These are phyloP conservation scores for Lasioglossum villosulum DNA, from an alignment of 2,888 invertebrate species.

Conservation along the genomic window DNA sequence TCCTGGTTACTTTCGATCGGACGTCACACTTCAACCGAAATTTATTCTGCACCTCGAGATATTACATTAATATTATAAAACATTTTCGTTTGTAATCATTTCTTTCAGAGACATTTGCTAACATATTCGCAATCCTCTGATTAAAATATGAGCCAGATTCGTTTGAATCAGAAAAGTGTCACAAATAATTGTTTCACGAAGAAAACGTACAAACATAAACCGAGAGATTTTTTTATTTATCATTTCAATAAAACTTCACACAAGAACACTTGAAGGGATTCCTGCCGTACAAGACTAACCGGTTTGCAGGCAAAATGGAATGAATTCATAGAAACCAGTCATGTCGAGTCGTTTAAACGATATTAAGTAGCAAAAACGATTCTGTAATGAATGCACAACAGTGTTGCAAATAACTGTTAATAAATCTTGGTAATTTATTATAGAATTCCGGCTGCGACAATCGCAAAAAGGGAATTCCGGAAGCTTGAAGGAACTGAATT, in stretches of 20 bases:
- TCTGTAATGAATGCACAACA: not conserved
- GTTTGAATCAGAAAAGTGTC: not conserved
- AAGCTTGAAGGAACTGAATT: not conserved
- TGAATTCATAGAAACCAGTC: not conserved
- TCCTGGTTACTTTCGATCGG: constrained; percentile 52
- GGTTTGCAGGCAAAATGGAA: not conserved
- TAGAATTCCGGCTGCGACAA: not conserved
- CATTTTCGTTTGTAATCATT: not conserved
- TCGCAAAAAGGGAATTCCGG: not conserved
- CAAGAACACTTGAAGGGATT: not conserved
- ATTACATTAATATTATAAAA: not conserved
- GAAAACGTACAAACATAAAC: not conserved
- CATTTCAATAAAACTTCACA: not conserved
- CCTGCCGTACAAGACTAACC: not conserved
- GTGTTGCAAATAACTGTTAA: not conserved
- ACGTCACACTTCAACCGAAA: not conserved
- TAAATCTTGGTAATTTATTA: not conserved
- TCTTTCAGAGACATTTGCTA: not conserved
- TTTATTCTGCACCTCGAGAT: not conserved
- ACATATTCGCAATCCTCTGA: not conserved
- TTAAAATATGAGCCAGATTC: not conserved
- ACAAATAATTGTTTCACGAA: not conserved
- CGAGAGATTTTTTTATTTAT: not conserved
- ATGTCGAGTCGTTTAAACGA: not conserved
- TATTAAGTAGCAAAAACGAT: not conserved